These are phyloP conservation scores for Corythaeola cristata DNA, from an alignment of 2,113 vertebrate species.

Conservation along the genomic window DNA sequence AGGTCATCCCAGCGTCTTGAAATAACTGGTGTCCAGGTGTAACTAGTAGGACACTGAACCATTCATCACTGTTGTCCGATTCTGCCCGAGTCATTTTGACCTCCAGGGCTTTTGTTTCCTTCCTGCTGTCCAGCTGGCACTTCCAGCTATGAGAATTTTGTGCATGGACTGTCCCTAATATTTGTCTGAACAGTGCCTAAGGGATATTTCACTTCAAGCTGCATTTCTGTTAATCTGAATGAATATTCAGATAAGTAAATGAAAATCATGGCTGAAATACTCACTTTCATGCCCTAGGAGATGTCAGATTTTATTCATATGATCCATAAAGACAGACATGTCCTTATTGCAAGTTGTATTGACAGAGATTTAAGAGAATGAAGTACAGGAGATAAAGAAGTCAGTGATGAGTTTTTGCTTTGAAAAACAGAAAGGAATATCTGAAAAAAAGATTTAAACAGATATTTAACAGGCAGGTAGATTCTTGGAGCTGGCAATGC, in stretches of 20 bases:
- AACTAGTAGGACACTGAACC: not conserved
- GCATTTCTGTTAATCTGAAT: not conserved
- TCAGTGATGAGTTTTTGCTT: not conserved
- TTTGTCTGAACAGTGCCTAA: not conserved
- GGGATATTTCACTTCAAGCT: not conserved
- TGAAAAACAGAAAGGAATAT: not conserved
- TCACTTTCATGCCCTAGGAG: not conserved
- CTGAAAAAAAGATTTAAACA: not conserved
- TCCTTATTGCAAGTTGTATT: not conserved
- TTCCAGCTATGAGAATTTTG: not conserved
- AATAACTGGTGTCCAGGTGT: not conserved
- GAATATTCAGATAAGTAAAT: not conserved
- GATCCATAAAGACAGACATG: not conserved
- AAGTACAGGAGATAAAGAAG: not conserved
- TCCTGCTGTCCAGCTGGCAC: not conserved
- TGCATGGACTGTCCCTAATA: not conserved
- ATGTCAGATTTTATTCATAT: not conserved
- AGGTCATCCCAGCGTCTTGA: not conserved
- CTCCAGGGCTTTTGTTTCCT: not conserved
- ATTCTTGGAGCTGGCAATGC: not conserved
- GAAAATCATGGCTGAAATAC: not conserved
- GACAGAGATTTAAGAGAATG: not conserved
- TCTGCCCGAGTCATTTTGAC: not conserved
- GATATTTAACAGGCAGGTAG: not conserved
- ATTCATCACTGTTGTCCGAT: rapidly evolving